phyloP scores from a whole-genome alignment of 2,113 vertebrate genomes.

The Sciurus niger region DNA sequence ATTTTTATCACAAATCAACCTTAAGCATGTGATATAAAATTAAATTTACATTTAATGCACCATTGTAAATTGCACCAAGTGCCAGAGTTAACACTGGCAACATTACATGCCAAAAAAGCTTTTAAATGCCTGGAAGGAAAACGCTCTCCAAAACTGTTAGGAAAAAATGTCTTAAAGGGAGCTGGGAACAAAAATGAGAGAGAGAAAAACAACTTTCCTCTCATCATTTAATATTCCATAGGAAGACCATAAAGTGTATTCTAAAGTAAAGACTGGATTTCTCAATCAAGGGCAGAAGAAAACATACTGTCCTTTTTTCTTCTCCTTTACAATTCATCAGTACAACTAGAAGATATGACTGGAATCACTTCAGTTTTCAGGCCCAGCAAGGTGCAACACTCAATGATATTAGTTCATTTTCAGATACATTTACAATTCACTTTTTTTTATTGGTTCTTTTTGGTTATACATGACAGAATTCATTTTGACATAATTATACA shows the following conservation, averaged over 20 bases:
- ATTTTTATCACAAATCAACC: conserved; percentile 56
- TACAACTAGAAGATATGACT: background rate
- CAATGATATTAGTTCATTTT: conserved; percentile 34
- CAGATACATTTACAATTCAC: background rate
- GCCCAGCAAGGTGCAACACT: background rate
- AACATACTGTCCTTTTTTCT: background rate
- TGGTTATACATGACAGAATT: too few relatives aligned
- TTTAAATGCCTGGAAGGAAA: conserved; percentile 75
- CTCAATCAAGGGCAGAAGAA: background rate
- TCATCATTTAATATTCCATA: conserved; percentile 50
- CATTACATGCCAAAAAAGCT: conserved; percentile 79
- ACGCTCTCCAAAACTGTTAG: conserved; percentile 66
- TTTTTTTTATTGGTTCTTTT: background rate
- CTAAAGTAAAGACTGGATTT: conserved; percentile 48
- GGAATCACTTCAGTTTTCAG: background rate
- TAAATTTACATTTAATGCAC: conserved; percentile 72
- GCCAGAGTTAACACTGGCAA: conserved; percentile 70
- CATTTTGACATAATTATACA: too few relatives aligned
- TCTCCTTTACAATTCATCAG: background rate
- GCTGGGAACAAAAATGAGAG: background rate
- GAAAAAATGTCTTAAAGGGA: background rate
- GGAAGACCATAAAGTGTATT: conserved; percentile 1
- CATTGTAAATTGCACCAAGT: conserved; percentile 70
- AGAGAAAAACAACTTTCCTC: background rate
- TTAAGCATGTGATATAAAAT: conserved; percentile 70